Percentiles rank a stretch among this genome's conserved stretches.
Evolutionary conservation across 1,140 invertebrate genomes (phyloP).

Genomic region (Luehdorfia chinensis): DNA sequence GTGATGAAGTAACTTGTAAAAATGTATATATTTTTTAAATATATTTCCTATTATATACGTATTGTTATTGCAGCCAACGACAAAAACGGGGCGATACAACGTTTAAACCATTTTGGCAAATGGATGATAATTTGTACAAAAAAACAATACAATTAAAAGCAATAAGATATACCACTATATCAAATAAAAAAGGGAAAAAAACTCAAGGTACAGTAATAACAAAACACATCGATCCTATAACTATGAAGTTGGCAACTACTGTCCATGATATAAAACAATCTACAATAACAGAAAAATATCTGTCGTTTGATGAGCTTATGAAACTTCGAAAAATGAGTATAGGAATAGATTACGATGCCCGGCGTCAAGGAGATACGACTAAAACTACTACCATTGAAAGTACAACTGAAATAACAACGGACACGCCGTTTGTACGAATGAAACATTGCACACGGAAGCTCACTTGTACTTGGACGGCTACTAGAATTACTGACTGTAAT

Average conservation of each 20-base stretch:
- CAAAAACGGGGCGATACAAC: constrained; percentile 35
- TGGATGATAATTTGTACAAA: constrained; percentile 34
- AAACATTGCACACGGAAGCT: constrained; percentile 61
- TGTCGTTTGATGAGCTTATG: constrained; percentile 68
- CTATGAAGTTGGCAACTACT: constrained; percentile 51
- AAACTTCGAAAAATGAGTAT: constrained; percentile 47
- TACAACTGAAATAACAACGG: constrained; percentile 28
- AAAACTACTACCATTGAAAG: constrained; percentile 20
- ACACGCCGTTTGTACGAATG: constrained; percentile 47
- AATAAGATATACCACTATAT: constrained; percentile 53
- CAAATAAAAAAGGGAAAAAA: constrained; percentile 31
- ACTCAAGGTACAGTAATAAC: constrained; percentile 26
- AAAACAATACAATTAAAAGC: constrained; percentile 38
- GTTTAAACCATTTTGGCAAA: constrained; percentile 58
- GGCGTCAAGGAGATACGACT: constrained; percentile 26
- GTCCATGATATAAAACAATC: constrained; percentile 26
- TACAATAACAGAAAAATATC: constrained; percentile 53
- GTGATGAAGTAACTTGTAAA: constrained; percentile 35
- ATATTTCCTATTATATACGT: constrained; percentile 20
- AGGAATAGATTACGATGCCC: constrained; percentile 23
- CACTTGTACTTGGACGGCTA: constrained; percentile 65
- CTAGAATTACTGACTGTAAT: constrained; percentile 32
- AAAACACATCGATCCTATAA: constrained; percentile 18
- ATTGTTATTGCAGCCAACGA: constrained; percentile 38
- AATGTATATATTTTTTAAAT: constrained; percentile 1